These are phyloP conservation scores for Drepana falcataria DNA, from an alignment of 2,888 invertebrate species.

Conservation along the genomic window DNA sequence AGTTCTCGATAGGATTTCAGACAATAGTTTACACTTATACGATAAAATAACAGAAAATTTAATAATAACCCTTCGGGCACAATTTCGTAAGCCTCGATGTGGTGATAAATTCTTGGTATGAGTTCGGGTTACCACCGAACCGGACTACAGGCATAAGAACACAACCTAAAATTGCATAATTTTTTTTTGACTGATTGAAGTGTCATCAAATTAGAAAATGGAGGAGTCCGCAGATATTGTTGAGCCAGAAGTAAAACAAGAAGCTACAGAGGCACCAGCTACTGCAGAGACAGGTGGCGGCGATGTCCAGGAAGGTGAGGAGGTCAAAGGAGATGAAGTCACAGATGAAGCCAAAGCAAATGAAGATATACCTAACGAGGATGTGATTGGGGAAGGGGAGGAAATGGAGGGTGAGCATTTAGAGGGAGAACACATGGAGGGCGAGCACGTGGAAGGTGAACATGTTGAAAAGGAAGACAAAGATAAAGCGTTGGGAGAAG, in stretches of 20 bases:
- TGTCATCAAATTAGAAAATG: constrained; percentile 16
- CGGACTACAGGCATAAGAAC: too few relatives aligned
- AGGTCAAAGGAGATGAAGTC: constrained; percentile 16
- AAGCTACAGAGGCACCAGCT: constrained; percentile 13
- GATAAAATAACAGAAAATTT: constrained; percentile 60
- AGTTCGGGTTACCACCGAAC: constrained; percentile 14
- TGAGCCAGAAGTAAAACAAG: constrained; percentile 4
- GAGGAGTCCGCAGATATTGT: constrained; percentile 18
- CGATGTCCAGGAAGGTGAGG: constrained; percentile 15
- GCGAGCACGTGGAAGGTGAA: constrained; percentile 20
- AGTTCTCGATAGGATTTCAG: constrained; percentile 49
- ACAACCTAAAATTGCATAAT: too few relatives aligned
- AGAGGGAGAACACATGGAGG: constrained; percentile 22
- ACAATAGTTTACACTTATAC: constrained; percentile 48
- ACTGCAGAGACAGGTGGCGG: constrained; percentile 9
- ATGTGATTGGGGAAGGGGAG: constrained; percentile 27
- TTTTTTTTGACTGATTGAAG: too few relatives aligned
- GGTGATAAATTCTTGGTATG: constrained; percentile 54
- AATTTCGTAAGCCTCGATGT: constrained; percentile 48
- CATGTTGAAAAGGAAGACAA: constrained; percentile 23
- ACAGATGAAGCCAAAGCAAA: constrained; percentile 21
- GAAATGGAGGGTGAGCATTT: constrained; percentile 20
- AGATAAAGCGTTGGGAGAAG: constrained; percentile 26
- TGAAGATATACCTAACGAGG: constrained; percentile 17
- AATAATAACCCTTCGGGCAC: constrained; percentile 42